Evolutionary conservation across 1,140 invertebrate genomes (phyloP), one percentile per base, ranked within the genome.

Genomic region (Diprion similis): DNA sequence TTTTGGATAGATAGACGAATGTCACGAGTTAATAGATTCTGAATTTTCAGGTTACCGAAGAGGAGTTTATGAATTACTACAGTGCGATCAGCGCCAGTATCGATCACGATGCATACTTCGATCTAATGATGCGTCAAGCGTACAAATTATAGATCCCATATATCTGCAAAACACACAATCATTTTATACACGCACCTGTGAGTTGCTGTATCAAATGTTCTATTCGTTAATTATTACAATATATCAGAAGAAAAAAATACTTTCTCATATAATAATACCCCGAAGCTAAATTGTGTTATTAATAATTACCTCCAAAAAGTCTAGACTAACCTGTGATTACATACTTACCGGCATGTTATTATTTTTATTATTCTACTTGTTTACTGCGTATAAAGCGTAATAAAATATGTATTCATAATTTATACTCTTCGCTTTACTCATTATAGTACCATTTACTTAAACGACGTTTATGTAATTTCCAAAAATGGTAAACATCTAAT

Each of bases 11-110:
- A 37, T 37, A 37, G 6, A 37, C 24, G 24, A 37, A 37, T 37
- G 24, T 37, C 24, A 37, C 24, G 24, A 37, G 24, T 37, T 37
- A 3, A 59, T 59, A 17, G n/a, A 59, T 59, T 59, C 51, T 59
- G 51, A 37, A 37, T 37, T 51, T 87, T 89, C 83, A 98, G 96
- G 94, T 98, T 1, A 98, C 97, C 0, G 89, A 93, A 72, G 96
- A 98, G 79, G 97, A 99, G 88, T 99, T 98, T 81, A 89, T 95
- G 82, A 97, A 98, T 85, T 99, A 98, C 84, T 98, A 99, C 86
- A 91, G 95, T 68, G 96, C 93, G 1, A 95, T 99, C 48, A 98
- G 96, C 85, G 95, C 96, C 10, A 97, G 96, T 1, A 96, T 98
- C 66, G 97, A 99, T 85, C 94, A 96, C 76, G 97, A 98, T 83